Percentiles rank a stretch among this genome's conserved stretches.
phyloP scores from a whole-genome alignment of 2,888 invertebrate species.

The Heliconius charithonia region DNA sequence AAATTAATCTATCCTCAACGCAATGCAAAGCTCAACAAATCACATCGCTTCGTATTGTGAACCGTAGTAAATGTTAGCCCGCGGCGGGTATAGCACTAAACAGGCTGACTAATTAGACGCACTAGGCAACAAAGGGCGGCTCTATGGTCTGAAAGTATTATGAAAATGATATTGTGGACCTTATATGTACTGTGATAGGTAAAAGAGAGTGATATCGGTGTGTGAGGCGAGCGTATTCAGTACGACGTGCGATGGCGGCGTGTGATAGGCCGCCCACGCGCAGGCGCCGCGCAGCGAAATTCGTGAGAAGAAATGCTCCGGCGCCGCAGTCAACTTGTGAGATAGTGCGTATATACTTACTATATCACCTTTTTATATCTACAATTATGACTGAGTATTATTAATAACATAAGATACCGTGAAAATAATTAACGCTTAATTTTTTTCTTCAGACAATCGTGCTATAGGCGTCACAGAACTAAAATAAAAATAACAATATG shows the following conservation, averaged over 20 bases:
- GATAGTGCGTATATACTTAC: constrained; percentile 32
- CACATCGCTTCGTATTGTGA: constrained; percentile 73
- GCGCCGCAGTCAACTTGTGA: constrained; percentile 56
- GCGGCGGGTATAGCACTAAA: constrained; percentile 76
- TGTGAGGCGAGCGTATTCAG: constrained; percentile 57
- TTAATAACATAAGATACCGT: constrained; percentile 16
- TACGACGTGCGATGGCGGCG: constrained; percentile 75
- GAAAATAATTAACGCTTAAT: constrained; percentile 15
- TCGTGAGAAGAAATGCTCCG: constrained; percentile 78
- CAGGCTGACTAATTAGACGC: constrained; percentile 83
- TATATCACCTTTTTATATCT: constrained; percentile 17
- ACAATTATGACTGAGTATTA: constrained; percentile 24
- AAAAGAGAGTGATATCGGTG: constrained; percentile 52
- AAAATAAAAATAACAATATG: constrained; percentile 1
- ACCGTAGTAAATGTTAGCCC: constrained; percentile 67
- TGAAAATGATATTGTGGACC: constrained; percentile 52
- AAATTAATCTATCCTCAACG: constrained; percentile 46
- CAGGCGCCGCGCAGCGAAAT: constrained; percentile 78
- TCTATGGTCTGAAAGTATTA: constrained; percentile 52
- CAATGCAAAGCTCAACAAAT: constrained; percentile 63
- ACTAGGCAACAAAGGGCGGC: constrained; percentile 77
- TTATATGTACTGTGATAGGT: constrained; percentile 57
- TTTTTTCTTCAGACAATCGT: neutral
- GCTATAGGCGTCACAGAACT: neutral
- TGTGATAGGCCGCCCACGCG: constrained; percentile 80